Evolutionary conservation across 1,140 invertebrate genomes (phyloP), one percentile per base, ranked within the genome.

Genomic region (Brachionus asplanchnoidis): DNA sequence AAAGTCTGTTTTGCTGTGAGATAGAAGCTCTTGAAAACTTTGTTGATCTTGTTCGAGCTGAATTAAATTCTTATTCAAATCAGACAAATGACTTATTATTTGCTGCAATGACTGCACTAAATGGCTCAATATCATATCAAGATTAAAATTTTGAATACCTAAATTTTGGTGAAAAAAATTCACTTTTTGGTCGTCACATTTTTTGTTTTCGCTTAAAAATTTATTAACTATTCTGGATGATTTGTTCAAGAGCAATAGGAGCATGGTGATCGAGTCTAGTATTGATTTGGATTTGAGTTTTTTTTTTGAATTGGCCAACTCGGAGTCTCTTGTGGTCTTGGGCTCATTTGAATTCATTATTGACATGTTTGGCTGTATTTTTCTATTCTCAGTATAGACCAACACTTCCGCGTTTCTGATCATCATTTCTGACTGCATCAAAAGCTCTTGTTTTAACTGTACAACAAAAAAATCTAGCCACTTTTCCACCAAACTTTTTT

Each of bases 241-340:
- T 82, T 82, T 82, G 53, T 82, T 82, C 20, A 82, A 40, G 0
- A 82, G 23, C 14, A 82, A 46, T 6, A 82, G 20, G n/a, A 82
- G 50, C 53, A 68, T 68, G 11, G 32, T 60, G 6, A 82, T 60
- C 11, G 79, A 68, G 42, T 82, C 79, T 9, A 65, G 28, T 20
- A 82, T 28, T 40, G 36, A 23, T 26, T 82, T 82, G 2, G 79
- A 82, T 17, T 26, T 82, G 53, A 82, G 11, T 12, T 82, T 60
- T 46, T 60, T 82, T 36, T 82, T 82, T 40, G 14, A 28, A 40
- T 44, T 36, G 26, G 7, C 28, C 9, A 20, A 7, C 9, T 36
- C 8, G 9, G n/a, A 17, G 12, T 73, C n/a, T 11, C 36, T 50
- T 11, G 1, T 40, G 12, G 20, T 0, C 65, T 80, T 36, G 9